Evolutionary conservation across 2,797 vertebrate species (phyloP).

Genomic region (Melanotaenia parkinsoni): DNA sequence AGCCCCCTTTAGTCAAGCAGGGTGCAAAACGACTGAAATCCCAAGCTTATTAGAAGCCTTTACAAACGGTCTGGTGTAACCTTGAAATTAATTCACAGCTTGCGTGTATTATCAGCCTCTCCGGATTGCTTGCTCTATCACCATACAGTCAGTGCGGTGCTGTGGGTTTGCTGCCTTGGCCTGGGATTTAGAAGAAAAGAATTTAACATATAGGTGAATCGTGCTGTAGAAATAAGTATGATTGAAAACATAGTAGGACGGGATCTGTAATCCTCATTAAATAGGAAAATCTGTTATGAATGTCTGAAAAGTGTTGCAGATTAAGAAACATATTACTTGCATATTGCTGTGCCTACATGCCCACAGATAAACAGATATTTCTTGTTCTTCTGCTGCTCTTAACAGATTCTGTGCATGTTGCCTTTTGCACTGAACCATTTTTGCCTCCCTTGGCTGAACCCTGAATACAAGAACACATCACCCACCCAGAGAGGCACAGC

Average conservation of each 20-base stretch:
- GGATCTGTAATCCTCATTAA: background rate
- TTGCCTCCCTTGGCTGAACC: slow-evolving; percentile 7
- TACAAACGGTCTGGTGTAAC: slow-evolving; percentile 40
- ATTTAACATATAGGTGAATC: background rate
- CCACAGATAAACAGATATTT: background rate
- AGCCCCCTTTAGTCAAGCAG: slow-evolving; percentile 31
- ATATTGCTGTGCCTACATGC: background rate
- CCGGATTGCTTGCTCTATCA: slow-evolving; percentile 32
- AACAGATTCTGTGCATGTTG: background rate
- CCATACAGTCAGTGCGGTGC: slow-evolving; percentile 1
- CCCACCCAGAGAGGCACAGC: slow-evolving; percentile 12
- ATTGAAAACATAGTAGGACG: background rate
- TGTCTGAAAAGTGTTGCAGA: background rate
- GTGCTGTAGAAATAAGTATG: background rate
- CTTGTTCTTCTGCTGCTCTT: background rate
- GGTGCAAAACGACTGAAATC: slow-evolving; percentile 38
- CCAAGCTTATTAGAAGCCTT: slow-evolving; percentile 40
- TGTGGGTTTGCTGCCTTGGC: slow-evolving; percentile 27
- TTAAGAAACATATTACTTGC: background rate
- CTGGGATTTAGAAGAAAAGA: background rate
- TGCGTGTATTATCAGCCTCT: slow-evolving; percentile 26
- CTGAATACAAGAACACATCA: slow-evolving; percentile 22
- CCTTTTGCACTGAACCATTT: slow-evolving; percentile 6
- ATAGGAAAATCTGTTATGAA: background rate
- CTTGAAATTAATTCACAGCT: slow-evolving; percentile 48